Evolutionary conservation across 2,888 invertebrate genomes (phyloP).

Genomic region (Drosophila koepferae): DNA sequence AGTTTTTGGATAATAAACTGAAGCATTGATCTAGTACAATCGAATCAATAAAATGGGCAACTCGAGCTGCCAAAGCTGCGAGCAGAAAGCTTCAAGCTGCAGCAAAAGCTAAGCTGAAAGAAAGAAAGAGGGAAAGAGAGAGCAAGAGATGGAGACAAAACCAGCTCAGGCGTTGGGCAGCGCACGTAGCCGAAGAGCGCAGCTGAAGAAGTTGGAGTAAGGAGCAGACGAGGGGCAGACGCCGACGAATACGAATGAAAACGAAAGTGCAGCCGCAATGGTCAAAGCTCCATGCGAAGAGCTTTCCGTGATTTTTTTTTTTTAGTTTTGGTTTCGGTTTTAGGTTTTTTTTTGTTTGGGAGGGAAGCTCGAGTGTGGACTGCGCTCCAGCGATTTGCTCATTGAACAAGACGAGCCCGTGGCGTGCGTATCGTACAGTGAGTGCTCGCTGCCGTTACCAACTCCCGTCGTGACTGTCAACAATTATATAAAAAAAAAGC

Average conservation of each 20-base stretch:
- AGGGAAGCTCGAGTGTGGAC: slow-evolving; percentile 39
- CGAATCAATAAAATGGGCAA: slow-evolving; percentile 23
- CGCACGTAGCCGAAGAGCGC: slow-evolving; percentile 32
- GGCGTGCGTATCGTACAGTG: slow-evolving; percentile 69
- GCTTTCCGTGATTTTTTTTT: slow-evolving; percentile 16
- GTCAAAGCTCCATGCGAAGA: slow-evolving; percentile 9
- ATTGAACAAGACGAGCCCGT: slow-evolving; percentile 78
- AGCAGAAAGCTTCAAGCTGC: neutral
- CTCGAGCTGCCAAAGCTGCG: slow-evolving; percentile 32
- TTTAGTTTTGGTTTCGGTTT: neutral
- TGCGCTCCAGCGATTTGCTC: slow-evolving; percentile 66
- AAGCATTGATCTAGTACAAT: slow-evolving; percentile 15
- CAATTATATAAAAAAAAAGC: slow-evolving; percentile 38
- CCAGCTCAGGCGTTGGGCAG: slow-evolving; percentile 38
- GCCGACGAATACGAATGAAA: slow-evolving; percentile 53
- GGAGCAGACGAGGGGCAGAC: neutral
- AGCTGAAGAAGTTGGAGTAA: neutral
- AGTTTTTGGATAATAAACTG: slow-evolving; percentile 20
- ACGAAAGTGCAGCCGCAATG: slow-evolving; percentile 67
- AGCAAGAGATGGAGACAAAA: slow-evolving; percentile 15
- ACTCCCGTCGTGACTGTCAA: slow-evolving; percentile 41
- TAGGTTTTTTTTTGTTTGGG: slow-evolving; percentile 46
- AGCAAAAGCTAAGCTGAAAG: slow-evolving; percentile 1
- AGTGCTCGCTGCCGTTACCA: slow-evolving; percentile 34
- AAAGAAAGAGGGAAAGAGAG: slow-evolving; percentile 3